phyloP scores from a whole-genome alignment of 2,888 invertebrate species.

The Julus scanicus region DNA sequence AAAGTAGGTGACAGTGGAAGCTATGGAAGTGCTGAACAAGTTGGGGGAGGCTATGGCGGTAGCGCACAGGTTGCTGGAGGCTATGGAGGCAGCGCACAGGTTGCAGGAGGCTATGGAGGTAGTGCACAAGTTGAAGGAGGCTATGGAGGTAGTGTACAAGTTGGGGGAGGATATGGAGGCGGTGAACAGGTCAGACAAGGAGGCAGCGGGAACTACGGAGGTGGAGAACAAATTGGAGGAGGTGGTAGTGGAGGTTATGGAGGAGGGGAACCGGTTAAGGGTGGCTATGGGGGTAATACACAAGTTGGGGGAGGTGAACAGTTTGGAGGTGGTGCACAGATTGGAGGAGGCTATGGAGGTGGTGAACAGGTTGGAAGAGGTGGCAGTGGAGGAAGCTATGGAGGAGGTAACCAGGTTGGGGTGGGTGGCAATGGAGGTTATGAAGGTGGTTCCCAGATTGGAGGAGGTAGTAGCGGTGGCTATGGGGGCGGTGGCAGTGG shows the following conservation, averaged over 20 bases:
- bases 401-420: not conserved
- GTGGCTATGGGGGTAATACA: not conserved
- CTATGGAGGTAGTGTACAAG: not conserved
- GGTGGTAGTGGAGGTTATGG: not conserved
- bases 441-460: not conserved
- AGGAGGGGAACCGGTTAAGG: not conserved
- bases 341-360: not conserved
- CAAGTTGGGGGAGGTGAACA: too few species aligned
- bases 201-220: not conserved
- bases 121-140: too few species aligned
- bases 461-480: not conserved
- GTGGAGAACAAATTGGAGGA: not conserved
- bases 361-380: not conserved
- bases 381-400: not conserved
- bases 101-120: too few species aligned
- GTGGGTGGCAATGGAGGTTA: not conserved
- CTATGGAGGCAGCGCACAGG: too few species aligned
- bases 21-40: too few species aligned
- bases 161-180: not conserved
- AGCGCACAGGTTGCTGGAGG: too few species aligned
- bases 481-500: not conserved
- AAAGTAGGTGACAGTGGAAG: too few species aligned
- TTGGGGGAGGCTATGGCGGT: too few species aligned
- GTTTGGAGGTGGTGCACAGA: not conserved
- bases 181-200: not conserved